A percentile compares a stretch with the other conserved stretches of the same genome.
These are phyloP conservation scores for Netelia fuscicornis DNA, from an alignment of 2,888 invertebrate genomes.

Conservation along the genomic window DNA sequence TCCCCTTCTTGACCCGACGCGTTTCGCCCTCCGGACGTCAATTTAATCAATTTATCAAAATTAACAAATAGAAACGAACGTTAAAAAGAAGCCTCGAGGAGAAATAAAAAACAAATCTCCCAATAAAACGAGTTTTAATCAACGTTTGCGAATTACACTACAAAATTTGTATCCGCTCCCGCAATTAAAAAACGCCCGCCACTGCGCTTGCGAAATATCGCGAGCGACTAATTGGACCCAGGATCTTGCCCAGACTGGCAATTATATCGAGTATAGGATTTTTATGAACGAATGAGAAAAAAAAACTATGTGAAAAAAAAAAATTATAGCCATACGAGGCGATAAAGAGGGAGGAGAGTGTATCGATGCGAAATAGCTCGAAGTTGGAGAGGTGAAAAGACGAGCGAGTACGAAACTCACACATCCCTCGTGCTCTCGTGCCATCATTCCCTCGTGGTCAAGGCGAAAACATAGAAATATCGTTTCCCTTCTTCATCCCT, in stretches of 20 bases:
- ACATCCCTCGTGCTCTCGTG: constrained; percentile 33
- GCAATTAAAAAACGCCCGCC: constrained; percentile 25
- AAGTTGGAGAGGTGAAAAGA: constrained; percentile 44
- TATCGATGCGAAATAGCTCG: constrained; percentile 64
- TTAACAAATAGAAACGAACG: not conserved
- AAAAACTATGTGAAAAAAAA: constrained; percentile 31
- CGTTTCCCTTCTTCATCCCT: not conserved
- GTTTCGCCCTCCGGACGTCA: not conserved
- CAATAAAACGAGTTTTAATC: not conserved
- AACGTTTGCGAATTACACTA: constrained; percentile 1
- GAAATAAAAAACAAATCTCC: not conserved
- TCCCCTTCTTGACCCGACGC: not conserved
- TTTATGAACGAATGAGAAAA: constrained; percentile 14
- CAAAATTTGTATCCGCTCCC: constrained; percentile 2
- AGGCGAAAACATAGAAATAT: constrained; percentile 68
- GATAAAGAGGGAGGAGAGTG: constrained; percentile 38
- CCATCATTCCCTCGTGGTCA: constrained; percentile 61
- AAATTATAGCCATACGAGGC: constrained; percentile 29
- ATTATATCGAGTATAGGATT: constrained; percentile 38
- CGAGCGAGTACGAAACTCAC: constrained; percentile 38
- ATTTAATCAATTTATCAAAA: not conserved
- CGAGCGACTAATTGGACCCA: constrained; percentile 51
- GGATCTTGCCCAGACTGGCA: constrained; percentile 20
- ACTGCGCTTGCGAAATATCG: constrained; percentile 9
- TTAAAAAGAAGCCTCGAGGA: not conserved